Evolutionary conservation across 2,797 vertebrate genomes (phyloP), one percentile per base, ranked within the genome.

Genomic region (Poeciliopsis infans): DNA sequence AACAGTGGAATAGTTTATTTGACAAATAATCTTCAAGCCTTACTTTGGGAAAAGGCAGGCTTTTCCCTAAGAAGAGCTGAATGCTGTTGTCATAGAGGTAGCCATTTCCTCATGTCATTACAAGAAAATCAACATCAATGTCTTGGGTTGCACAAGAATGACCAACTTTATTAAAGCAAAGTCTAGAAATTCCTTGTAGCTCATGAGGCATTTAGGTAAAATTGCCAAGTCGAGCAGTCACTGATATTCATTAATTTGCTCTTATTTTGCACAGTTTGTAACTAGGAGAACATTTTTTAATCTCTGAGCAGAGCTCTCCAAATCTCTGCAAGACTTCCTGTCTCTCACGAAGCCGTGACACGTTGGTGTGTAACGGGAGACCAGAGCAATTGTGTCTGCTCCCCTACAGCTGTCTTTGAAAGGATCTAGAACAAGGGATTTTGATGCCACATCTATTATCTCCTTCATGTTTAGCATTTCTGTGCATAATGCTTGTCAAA

Each of bases 201-300:
- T 80, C 53, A 81, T 79, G 79, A 6, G 77, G 51, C 73, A 76
- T 77, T 76, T 81, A 18, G 0, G 74, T 77, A 72, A 84, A 81
- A 81, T 79, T 36, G 55, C 64, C 3, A 79, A 77, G 25, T 77
- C 39, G 33, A 83, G 11, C 45, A 79, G 76, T 47, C 78, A 81
- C 57, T 83, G 47, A 71, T 12, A 1, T 0, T 87, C 68, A 78
- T 76, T 70, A 57, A 78, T 59, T 73, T 78, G 75, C 0, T 51
- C 57, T 13, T 69, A 80, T 76, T 80, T 77, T 75, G 47, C 47
- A 72, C 77, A 57, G 49, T 28, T 7, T 66, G 8, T 0, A 3
- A 7, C 31, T 33, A 0, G 6, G 45, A 74, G 70, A 53, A 55
- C 53, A 45, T 76, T 46, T 46, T 46, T 51, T 41, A 41, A 51